Percentiles rank a stretch among this genome's conserved stretches.
phyloP scores from a whole-genome alignment of 2,113 vertebrate genomes.

The Petrocephalus zakoni region DNA sequence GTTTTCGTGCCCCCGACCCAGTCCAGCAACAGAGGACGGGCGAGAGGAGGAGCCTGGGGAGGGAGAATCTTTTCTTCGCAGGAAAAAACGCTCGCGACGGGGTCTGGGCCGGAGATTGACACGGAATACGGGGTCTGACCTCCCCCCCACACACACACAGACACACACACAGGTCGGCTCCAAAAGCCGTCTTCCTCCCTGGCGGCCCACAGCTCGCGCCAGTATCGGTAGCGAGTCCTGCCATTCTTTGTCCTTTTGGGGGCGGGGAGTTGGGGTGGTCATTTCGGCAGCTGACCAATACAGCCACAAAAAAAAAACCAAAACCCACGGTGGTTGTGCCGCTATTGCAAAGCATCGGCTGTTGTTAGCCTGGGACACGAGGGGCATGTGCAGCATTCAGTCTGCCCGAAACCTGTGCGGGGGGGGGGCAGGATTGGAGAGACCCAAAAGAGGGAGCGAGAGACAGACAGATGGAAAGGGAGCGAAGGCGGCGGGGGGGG shows the following conservation, averaged over 20 bases:
- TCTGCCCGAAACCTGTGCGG: constrained; percentile 71
- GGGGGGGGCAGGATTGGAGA: constrained; percentile 51
- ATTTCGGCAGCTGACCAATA: not conserved
- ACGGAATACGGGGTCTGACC: not conserved
- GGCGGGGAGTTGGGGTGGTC: not conserved
- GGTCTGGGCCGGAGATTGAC: not conserved
- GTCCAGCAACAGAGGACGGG: not conserved
- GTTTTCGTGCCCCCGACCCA: not conserved
- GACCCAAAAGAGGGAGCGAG: constrained; percentile 13
- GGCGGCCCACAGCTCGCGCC: not conserved
- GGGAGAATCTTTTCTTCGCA: not conserved
- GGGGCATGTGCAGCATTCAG: constrained; percentile 49
- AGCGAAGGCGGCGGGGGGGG: constrained; percentile 44
- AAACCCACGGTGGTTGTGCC: not conserved
- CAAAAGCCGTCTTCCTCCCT: not conserved
- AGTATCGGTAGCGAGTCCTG: not conserved
- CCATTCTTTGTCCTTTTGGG: not conserved
- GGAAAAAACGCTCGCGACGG: not conserved
- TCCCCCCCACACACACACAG: too few species aligned
- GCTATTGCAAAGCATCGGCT: not conserved
- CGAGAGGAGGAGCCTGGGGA: not conserved
- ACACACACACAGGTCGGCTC: not conserved
- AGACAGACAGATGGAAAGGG: constrained; percentile 7
- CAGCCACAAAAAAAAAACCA: too few species aligned
- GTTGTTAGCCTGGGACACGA: constrained; percentile 12